Conservation (phyloP, 2,113 vertebrate species). For the Anoura caudifer region DNA sequence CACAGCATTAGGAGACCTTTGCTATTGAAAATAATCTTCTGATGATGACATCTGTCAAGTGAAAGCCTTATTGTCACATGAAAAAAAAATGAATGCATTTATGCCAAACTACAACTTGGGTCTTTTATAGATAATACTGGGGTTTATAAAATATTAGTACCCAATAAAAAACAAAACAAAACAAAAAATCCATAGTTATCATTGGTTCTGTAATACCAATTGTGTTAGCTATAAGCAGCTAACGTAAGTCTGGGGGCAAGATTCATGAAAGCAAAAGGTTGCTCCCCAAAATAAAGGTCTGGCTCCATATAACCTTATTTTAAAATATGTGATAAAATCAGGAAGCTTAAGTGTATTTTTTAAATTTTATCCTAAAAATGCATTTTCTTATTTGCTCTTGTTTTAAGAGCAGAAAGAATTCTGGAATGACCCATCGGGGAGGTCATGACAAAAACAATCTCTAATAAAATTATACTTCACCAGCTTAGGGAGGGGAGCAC, state of each 20-base stretch:
- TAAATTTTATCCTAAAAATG: background rate
- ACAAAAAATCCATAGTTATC: background rate
- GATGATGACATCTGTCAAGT: slow-evolving; percentile 4
- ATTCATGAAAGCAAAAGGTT: too few species aligned
- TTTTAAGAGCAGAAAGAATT: background rate
- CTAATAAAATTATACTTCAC: background rate
- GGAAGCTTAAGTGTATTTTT: background rate
- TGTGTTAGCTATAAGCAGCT: too few species aligned
- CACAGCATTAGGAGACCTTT: background rate
- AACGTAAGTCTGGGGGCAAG: too few species aligned
- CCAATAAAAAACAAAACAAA: background rate
- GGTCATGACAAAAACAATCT: background rate
- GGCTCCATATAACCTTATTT: background rate
- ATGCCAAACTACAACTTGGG: background rate
- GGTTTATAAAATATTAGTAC: background rate
- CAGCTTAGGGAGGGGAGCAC: background rate
- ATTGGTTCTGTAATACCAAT: background rate
- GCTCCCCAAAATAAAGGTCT: background rate
- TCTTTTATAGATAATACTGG: background rate
- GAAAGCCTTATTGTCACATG: background rate
- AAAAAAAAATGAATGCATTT: background rate
- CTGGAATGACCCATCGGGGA: background rate
- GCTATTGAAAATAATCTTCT: slow-evolving; percentile 26
- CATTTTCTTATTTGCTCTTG: background rate
- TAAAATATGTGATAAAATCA: background rate